Evolutionary conservation across 35 echinoderm and acorn worm species (phyloP), one percentile per base, ranked within the genome.

Genomic region (Heliocidaris erythrogramma): DNA sequence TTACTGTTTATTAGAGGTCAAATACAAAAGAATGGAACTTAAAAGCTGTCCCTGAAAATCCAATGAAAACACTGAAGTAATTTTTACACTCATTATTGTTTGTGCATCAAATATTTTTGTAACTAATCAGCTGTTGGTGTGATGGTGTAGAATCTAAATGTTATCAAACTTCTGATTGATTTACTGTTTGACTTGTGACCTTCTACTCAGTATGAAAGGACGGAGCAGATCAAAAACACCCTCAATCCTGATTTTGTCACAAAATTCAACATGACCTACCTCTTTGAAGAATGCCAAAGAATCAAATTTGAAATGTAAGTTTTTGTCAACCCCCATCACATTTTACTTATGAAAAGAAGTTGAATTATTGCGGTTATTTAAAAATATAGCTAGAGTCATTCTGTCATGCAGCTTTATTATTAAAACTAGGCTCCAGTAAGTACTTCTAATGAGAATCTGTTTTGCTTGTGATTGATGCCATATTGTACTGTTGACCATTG

Each of bases 281-380:
- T 93, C 94, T 99, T 99, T 96, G 98, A 99, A 94, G 98, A 99
- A 60, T 96, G 96, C 60, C 98, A 99, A 85, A 94, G 95, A 59
- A 93, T 99, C 65, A 96, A 96, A 94, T 99, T 99, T 97, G 98
- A 99, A 96, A 95, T 99, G 98, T 99, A 90, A 97, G 98, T 99
- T 24, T n/a, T 56, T 24, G 31, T 52, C 85, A 0, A 30, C 18
- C 85, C 47, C 14, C 31, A 7, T 16, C 86, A 24, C 27, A 35
- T 5, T 69, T 69, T 16, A 69, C 21, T 69, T 69, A 69, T 69
- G 60, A 69, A 24, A 27, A 21, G 60, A 16, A 24, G 6, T 69
- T 65, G 16, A 69, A 69, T 2, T 65, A 24, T 69, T 69, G 17
- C 2, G 13, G 17, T 27, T 21, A 24, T 60, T 12, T 14, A 18